Base-by-base conservation (phyloP, 2,797 vertebrate genomes). In the Picus viridis region DNA sequence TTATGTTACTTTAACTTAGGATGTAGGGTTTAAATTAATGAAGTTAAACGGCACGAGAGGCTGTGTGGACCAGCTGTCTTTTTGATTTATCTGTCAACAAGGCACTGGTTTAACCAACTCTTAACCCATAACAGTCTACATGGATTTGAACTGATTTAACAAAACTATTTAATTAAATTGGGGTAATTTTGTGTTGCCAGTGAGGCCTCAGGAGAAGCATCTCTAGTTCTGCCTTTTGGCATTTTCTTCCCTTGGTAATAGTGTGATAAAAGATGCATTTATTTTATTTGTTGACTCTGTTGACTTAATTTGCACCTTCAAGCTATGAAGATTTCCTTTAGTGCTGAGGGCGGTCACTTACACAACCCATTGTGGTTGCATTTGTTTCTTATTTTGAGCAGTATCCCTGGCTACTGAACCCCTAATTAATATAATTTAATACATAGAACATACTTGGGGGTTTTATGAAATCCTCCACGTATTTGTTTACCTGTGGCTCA, bases 221-320 rank as follows among this genome's bases (percentile, higher is more conserved):
- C 91, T 91, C 80, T 86, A 86, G 65, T 92, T 96, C 72, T 94
- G 93, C 92, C 89, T 96, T 95, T 94, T 95, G 90, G 84, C 94
- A 64, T 89, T 95, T 86, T 93, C 84, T 93, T 94, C 90, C 95
- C 90, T 86, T 92, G 93, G 88, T 90, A 95, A 90, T 82, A 45
- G 61, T 86, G 78, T 82, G 93, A 96, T 94, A 95, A 94, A 94
- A 94, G 94, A 90, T 89, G 88, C 75, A 74, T 96, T 92, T 93
- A 91, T 94, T 96, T 92, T 93, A 93, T 95, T 96, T 94, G 79
- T 96, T 94, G 91, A 82, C 86, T 94, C 93, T 94, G 86, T 92
- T 93, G 94, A 88, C 93, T 94, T 90, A 91, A 95, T 95, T 95
- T 80, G 91, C 89, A 79, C 94, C 93, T 96, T 86, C 71, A 26